Base-by-base conservation (phyloP, 2,888 invertebrate species). In the Agrochola lota region DNA sequence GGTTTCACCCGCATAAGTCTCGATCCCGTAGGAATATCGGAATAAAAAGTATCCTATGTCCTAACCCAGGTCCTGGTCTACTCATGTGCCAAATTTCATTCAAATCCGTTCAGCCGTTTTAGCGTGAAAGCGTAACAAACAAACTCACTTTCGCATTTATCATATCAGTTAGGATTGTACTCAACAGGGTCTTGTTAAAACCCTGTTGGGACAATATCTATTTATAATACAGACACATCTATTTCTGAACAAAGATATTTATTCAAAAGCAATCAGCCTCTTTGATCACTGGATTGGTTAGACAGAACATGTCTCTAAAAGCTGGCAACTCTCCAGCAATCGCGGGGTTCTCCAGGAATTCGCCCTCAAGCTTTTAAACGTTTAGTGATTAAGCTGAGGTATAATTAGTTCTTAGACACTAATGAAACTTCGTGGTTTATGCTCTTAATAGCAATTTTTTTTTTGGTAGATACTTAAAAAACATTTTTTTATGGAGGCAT, bases 291-390 rank as follows among this genome's bases (percentile, higher is more conserved):
- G 52, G 2, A 49, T 40, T 26, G 17, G 9, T 77, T 40, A 68
- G 74, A 83, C 67, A 23, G 67, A 55, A 73, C 77, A 84, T 62
- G 81, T 83, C 71, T 66, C 74, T 63, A 1, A 2, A n/a, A 0
- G 3, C 59, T 84, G 84, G 85, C 84, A 72, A 4, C 0, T 1
- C 11, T 72, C 84, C 84, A 84, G 40, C n/a, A 66, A 35, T 49
- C 23, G 64, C 64, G 74, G 78, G 81, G 23, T 84, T 71, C 73
- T 81, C 74, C 81, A 62, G 74, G 78, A 74, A 85, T 83, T 62
- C 20, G 43, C 17, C 30, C 66, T 70, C 46, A 55, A 52, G 77
- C 66, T 69, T 59, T 46, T 12, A 55, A 52, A 35, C 68, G 63
- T 66, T 15, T 35, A 68, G 40, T n/a, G 67, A 40, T 64, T 76